These are phyloP conservation scores for Temnothorax unifasciatus DNA, from an alignment of 2,888 invertebrate genomes.

Conservation along the genomic window DNA sequence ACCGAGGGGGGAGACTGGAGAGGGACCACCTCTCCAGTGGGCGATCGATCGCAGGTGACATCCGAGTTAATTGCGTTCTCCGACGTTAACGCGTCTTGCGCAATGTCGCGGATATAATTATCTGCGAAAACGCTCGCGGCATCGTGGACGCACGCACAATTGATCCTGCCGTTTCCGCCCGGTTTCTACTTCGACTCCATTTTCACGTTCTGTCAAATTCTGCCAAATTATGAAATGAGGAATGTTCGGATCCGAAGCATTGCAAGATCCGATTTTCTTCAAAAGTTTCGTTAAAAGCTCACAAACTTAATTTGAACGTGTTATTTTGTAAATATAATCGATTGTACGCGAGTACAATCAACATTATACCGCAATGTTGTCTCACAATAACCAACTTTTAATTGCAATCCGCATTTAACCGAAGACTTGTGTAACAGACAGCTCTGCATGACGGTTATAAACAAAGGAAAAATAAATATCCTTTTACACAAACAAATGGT, in stretches of 20 bases:
- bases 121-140: slow-evolving; percentile 20
- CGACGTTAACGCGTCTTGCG: slow-evolving; percentile 6
- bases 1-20: background rate
- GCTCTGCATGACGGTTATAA: background rate
- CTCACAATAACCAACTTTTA: slow-evolving; percentile 19
- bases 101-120: slow-evolving; percentile 11
- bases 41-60: slow-evolving; percentile 53
- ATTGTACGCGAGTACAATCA: background rate
- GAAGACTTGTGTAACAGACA: slow-evolving; percentile 35
- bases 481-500: slow-evolving; percentile 32
- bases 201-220: background rate
- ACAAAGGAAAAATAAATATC: slow-evolving; percentile 36
- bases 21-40: background rate
- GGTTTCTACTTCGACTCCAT: background rate
- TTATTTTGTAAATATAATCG: background rate
- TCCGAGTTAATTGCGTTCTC: slow-evolving; percentile 46
- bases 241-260: background rate
- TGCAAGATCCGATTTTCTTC: background rate
- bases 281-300: background rate
- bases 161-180: background rate
- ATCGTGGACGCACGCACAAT: background rate
- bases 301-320: background rate
- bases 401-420: slow-evolving; percentile 16
- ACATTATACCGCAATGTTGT: background rate
- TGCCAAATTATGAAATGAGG: background rate